Conservation (phyloP, 1,140 invertebrate genomes). For the Drosophila oshimai region DNA sequence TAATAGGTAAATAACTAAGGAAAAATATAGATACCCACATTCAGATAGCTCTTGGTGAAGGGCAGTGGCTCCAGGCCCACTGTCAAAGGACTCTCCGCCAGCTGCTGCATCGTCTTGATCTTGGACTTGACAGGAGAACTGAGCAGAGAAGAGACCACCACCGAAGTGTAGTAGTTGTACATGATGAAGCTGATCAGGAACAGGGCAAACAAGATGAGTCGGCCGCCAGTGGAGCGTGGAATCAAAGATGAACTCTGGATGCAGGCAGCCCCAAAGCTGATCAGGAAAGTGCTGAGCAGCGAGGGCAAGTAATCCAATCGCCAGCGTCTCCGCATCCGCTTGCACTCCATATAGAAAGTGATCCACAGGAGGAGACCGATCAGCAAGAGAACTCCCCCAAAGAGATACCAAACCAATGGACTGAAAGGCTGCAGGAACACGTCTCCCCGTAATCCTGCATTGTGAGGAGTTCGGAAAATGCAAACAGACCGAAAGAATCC, state of each 20-base stretch:
- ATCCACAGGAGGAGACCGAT: slow-evolving; percentile 58
- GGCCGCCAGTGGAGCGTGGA: slow-evolving; percentile 61
- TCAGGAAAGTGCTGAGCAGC: slow-evolving; percentile 50
- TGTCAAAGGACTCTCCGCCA: slow-evolving; percentile 68
- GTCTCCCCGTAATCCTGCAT: slow-evolving; percentile 56
- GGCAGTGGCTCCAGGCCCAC: slow-evolving; percentile 68
- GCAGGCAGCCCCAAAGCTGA: slow-evolving; percentile 72
- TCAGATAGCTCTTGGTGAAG: slow-evolving; percentile 68
- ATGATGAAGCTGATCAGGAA: slow-evolving; percentile 73
- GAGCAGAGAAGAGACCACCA: slow-evolving; percentile 72
- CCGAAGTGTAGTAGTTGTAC: slow-evolving; percentile 80
- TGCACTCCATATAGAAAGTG: slow-evolving; percentile 58
- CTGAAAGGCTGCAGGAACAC: slow-evolving; percentile 73
- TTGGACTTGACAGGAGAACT: slow-evolving; percentile 73
- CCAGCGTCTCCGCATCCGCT: slow-evolving; percentile 21
- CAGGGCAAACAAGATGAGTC: slow-evolving; percentile 60
- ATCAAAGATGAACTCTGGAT: slow-evolving; percentile 65
- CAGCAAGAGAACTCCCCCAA: slow-evolving; percentile 39
- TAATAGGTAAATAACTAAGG: background rate
- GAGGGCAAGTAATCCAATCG: slow-evolving; percentile 59
- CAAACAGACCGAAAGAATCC: slow-evolving; percentile 65
- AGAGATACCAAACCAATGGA: slow-evolving; percentile 59
- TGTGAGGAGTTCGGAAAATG: slow-evolving; percentile 75
- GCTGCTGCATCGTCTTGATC: slow-evolving; percentile 63
- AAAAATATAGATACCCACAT: slow-evolving; percentile 50